phyloP scores from a whole-genome alignment of 2,113 vertebrate genomes.

The Apodemus sylvaticus region DNA sequence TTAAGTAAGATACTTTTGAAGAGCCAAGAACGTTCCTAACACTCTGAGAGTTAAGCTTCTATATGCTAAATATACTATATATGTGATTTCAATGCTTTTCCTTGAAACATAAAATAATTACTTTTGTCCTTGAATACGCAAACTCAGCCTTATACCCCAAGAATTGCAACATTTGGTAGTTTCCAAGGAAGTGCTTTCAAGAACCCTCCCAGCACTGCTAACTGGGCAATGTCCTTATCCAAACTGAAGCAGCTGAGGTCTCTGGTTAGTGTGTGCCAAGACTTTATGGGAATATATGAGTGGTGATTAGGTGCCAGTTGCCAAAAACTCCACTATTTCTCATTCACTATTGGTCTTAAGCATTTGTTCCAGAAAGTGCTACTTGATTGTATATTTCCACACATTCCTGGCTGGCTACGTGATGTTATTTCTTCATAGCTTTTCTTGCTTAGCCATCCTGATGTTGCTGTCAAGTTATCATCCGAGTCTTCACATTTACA shows the following conservation, averaged over 20 bases:
- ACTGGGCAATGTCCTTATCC: not conserved
- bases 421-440: not conserved
- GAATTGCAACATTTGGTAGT: not conserved
- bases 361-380: not conserved
- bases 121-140: not conserved
- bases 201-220: not conserved
- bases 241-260: not conserved
- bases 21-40: not conserved
- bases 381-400: not conserved
- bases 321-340: not conserved
- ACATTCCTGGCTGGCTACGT: not conserved
- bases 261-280: not conserved
- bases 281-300: not conserved
- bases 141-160: not conserved
- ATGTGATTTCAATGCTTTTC: not conserved
- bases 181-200: not conserved
- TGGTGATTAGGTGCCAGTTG: not conserved
- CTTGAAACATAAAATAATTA: not conserved
- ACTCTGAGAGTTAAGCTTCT: not conserved
- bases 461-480: not conserved
- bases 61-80: not conserved
- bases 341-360: not conserved
- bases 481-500: not conserved
- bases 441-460: not conserved
- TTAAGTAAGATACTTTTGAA: not conserved